Evolutionary conservation across 1,140 invertebrate genomes (phyloP).

Genomic region (Heliothis virescens): DNA sequence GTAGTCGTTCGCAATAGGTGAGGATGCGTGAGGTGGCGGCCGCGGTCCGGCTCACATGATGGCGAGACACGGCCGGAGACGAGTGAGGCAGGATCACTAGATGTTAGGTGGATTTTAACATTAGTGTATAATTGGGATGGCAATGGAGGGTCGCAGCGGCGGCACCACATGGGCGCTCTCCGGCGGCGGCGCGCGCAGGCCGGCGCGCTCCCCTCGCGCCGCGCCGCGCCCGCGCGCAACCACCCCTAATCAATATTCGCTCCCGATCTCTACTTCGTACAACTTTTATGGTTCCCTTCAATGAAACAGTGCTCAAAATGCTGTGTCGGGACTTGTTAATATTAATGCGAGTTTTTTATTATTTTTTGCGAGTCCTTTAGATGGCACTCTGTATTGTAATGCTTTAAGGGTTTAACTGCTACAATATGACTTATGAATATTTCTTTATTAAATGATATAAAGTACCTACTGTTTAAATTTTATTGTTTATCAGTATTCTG

Average conservation of each 20-base stretch:
- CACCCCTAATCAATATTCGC: constrained; percentile 83
- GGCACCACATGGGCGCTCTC: constrained; percentile 66
- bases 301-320: constrained; percentile 49
- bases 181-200: constrained; percentile 61
- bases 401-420: background rate
- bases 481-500: constrained; percentile 26
- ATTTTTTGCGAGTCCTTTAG: background rate
- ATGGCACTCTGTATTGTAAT: constrained; percentile 15
- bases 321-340: constrained; percentile 32
- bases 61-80: background rate
- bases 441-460: background rate
- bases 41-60: constrained; percentile 47
- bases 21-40: constrained; percentile 52
- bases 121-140: constrained; percentile 62
- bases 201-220: constrained; percentile 63
- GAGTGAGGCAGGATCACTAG: constrained; percentile 27
- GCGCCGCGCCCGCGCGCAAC: constrained; percentile 61
- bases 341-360: constrained; percentile 30
- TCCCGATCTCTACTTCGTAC: constrained; percentile 69
- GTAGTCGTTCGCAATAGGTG: constrained; percentile 50
- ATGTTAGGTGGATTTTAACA: constrained; percentile 55
- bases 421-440: background rate
- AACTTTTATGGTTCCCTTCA: constrained; percentile 68
- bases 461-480: constrained; percentile 25
- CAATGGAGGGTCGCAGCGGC: constrained; percentile 60